phyloP scores from a whole-genome alignment of 64 coral and sea anemone species.

The Montipora efflorescens region DNA sequence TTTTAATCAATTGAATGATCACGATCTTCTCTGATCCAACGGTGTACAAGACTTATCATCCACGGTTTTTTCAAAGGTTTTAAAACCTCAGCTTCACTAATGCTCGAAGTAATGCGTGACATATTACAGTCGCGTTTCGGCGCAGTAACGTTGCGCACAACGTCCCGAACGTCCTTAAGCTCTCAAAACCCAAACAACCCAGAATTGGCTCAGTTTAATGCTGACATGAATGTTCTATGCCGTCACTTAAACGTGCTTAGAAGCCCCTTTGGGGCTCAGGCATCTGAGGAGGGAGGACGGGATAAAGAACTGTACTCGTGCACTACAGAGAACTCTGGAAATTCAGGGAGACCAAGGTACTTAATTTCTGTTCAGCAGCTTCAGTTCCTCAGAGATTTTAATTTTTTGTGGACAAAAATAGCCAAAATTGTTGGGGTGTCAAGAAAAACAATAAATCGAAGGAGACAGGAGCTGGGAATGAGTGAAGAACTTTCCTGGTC shows the following conservation, averaged over 20 bases:
- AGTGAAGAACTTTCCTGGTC: slow-evolving; percentile 26
- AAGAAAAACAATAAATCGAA: slow-evolving; percentile 50
- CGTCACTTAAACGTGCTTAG: slow-evolving; percentile 47
- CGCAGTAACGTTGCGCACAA: no score
- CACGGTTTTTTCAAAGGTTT: no score
- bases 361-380: slow-evolving; percentile 43
- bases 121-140: no score
- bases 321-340: slow-evolving; percentile 29
- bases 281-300: slow-evolving; percentile 20
- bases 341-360: slow-evolving; percentile 8
- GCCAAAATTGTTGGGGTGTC: slow-evolving; percentile 49
- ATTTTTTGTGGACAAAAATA: slow-evolving; percentile 75
- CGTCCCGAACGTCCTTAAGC: no score
- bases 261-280: slow-evolving; percentile 17
- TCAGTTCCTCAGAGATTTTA: slow-evolving; percentile 48
- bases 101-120: no score
- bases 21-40: no score
- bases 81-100: no score
- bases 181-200: slow-evolving; percentile 33
- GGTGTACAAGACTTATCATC: no score
- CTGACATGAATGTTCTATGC: slow-evolving; percentile 46
- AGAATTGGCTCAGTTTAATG: slow-evolving; percentile 47
- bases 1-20: no score
- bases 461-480: slow-evolving; percentile 42
- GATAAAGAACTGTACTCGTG: slow-evolving; percentile 36